Percentiles rank a stretch among this genome's conserved stretches.
Conservation (phyloP, 2,797 vertebrate genomes). For the Arnoldichthys spilopterus region DNA sequence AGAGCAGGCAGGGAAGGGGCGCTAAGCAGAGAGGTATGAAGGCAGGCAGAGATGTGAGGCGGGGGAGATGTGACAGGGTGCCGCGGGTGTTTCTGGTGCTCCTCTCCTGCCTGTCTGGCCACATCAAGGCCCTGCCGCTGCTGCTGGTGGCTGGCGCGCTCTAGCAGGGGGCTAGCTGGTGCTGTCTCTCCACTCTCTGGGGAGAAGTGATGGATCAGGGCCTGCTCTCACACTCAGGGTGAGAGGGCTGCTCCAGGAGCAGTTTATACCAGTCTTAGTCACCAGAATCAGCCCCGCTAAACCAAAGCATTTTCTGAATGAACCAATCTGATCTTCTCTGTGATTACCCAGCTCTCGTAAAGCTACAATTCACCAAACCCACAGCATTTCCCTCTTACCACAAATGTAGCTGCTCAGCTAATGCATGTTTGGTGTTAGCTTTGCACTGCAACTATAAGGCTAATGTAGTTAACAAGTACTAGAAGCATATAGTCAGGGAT, state of each 20-base stretch:
- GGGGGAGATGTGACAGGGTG: slow-evolving; percentile 67
- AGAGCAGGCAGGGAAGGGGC: slow-evolving; percentile 44
- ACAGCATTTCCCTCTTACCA: neutral
- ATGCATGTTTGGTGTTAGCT: neutral
- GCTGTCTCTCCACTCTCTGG: slow-evolving; percentile 43
- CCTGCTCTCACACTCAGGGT: slow-evolving; percentile 46
- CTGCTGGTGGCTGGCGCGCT: slow-evolving; percentile 54
- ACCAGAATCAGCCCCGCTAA: slow-evolving; percentile 1
- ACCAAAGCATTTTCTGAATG: neutral
- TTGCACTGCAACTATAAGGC: no score
- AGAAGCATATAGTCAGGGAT: no score
- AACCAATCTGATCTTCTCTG: neutral
- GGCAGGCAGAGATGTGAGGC: slow-evolving; percentile 55
- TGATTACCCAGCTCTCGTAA: neutral
- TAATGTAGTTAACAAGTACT: no score
- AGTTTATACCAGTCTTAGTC: neutral
- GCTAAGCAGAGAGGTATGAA: slow-evolving; percentile 45
- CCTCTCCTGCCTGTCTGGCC: slow-evolving; percentile 56
- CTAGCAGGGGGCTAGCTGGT: slow-evolving; percentile 54
- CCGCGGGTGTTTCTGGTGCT: slow-evolving; percentile 67
- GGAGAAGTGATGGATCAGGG: slow-evolving; percentile 53
- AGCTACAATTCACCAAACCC: neutral
- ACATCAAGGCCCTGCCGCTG: slow-evolving; percentile 54
- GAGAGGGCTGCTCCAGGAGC: slow-evolving; percentile 36
- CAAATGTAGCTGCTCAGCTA: neutral